phyloP scores from a whole-genome alignment of 2,113 vertebrate genomes.

The Phrynocephalus versicolor region DNA sequence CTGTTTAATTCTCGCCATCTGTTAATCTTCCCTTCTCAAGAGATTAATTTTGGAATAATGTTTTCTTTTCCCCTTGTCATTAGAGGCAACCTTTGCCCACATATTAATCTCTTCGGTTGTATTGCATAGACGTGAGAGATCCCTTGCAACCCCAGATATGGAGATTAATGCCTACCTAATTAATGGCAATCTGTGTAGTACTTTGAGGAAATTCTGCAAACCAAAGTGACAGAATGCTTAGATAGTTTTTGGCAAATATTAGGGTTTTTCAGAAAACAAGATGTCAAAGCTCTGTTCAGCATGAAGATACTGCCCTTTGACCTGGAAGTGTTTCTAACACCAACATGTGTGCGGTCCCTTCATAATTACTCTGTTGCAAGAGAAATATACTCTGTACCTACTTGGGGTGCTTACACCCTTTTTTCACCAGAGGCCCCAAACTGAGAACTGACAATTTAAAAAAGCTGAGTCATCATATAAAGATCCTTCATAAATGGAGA shows the following conservation, averaged over 20 bases:
- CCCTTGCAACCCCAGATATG: slow-evolving; percentile 2
- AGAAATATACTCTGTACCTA: background rate
- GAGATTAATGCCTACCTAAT: background rate
- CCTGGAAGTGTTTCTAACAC: background rate
- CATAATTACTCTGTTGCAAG: no score
- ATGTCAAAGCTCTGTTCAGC: background rate
- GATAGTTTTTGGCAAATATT: background rate
- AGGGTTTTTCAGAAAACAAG: background rate
- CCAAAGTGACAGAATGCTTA: background rate
- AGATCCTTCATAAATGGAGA: no score
- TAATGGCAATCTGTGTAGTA: background rate
- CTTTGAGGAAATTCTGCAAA: background rate
- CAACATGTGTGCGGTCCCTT: background rate
- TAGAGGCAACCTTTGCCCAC: background rate
- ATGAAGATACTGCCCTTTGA: background rate
- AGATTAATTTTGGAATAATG: background rate
- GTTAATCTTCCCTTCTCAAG: slow-evolving; percentile 11
- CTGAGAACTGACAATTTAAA: no score
- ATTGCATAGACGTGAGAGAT: background rate
- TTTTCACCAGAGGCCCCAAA: background rate
- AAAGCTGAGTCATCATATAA: no score
- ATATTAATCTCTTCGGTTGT: background rate
- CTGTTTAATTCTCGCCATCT: background rate
- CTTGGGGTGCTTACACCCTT: background rate
- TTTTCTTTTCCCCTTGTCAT: background rate